Evolutionary conservation across 1,140 invertebrate genomes (phyloP).

Genomic region (Euwallacea similis): DNA sequence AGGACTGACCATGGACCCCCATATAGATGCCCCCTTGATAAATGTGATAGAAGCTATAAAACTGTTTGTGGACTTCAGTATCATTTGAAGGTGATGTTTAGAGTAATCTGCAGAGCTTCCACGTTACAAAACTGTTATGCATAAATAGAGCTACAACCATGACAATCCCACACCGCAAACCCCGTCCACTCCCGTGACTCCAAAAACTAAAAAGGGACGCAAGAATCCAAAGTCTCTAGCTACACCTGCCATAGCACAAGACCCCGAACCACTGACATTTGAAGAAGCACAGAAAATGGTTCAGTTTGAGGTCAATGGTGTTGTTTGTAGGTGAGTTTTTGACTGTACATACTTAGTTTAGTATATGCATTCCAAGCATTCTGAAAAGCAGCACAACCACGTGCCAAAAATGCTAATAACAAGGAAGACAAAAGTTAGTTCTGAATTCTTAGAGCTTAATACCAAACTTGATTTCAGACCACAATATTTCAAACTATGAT

Average conservation of each 20-base stretch:
- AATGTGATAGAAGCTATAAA: constrained; percentile 84
- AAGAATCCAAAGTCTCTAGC: constrained; percentile 16
- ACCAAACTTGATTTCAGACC: too few relatives aligned
- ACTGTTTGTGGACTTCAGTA: constrained; percentile 83
- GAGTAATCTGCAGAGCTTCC: background rate
- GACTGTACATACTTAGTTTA: too few relatives aligned
- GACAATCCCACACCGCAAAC: constrained; percentile 62
- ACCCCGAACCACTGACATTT: constrained; percentile 69
- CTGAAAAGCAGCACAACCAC: too few relatives aligned
- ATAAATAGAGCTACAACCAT: constrained; percentile 71
- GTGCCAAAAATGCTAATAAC: too few relatives aligned
- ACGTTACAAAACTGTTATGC: background rate
- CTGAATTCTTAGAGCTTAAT: too few relatives aligned
- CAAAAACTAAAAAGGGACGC: constrained; percentile 59
- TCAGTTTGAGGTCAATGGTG: constrained; percentile 80
- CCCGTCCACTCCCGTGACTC: constrained; percentile 47
- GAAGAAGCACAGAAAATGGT: constrained; percentile 80
- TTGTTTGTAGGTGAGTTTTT: constrained; percentile 31
- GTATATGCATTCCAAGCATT: too few relatives aligned
- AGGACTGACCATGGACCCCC: constrained; percentile 77
- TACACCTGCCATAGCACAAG: constrained; percentile 57
- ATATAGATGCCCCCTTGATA: constrained; percentile 80
- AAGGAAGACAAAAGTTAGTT: too few relatives aligned
- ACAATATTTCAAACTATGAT: too few relatives aligned
- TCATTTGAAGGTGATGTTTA: constrained; percentile 64